A percentile compares a stretch with the other conserved stretches of the same genome.
phyloP scores from a whole-genome alignment of 2,888 invertebrate species.

The Miltochrista miniata region DNA sequence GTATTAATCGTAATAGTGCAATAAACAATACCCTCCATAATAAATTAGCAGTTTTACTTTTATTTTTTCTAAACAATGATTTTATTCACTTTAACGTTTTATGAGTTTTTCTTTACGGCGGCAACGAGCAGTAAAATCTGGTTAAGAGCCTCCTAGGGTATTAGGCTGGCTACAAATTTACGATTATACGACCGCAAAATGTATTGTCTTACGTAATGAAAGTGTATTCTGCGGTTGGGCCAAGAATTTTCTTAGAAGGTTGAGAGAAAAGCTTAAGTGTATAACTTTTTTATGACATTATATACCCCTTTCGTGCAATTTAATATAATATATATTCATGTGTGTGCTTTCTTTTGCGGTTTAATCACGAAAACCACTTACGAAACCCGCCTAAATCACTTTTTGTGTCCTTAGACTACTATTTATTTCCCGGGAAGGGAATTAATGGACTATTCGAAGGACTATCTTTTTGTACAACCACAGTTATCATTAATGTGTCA shows the following conservation, averaged over 20 bases:
- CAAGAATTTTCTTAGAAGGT: slow-evolving; percentile 4
- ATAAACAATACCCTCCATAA: slow-evolving; percentile 1
- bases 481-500: too few relatives aligned
- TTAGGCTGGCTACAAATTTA: slow-evolving; percentile 27
- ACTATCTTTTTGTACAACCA: background rate
- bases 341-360: background rate
- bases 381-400: background rate
- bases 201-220: slow-evolving; percentile 29
- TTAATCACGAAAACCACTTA: background rate
- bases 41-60: slow-evolving; percentile 10
- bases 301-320: background rate
- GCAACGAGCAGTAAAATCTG: slow-evolving; percentile 41
- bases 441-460: background rate
- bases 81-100: slow-evolving; percentile 44
- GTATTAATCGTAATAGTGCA: background rate
- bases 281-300: background rate
- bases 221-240: slow-evolving; percentile 21
- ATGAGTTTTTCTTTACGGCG: slow-evolving; percentile 40
- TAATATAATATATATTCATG: slow-evolving; percentile 1
- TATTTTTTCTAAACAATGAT: slow-evolving; percentile 41
- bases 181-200: slow-evolving; percentile 23
- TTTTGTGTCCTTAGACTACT: background rate
- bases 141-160: slow-evolving; percentile 36
- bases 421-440: background rate
- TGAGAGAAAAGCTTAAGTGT: slow-evolving; percentile 2